Evolutionary conservation across 2,888 invertebrate genomes (phyloP).

Genomic region (Agriotes lineatus): DNA sequence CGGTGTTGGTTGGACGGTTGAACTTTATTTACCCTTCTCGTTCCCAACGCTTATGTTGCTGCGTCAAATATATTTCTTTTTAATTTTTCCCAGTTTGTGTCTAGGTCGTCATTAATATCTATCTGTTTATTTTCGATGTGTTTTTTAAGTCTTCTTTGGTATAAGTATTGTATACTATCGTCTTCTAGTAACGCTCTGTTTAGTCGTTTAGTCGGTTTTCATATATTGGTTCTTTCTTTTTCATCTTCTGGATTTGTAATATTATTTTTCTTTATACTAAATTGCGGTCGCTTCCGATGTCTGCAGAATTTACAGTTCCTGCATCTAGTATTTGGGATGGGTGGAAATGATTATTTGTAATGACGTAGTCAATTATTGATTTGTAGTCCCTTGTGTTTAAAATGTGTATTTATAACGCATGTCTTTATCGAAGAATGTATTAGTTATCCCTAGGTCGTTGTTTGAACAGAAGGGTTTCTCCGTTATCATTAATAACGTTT

Average conservation of each 20-base stretch:
- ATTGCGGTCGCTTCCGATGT: too few relatives aligned
- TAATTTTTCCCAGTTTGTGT: slow-evolving; percentile 1
- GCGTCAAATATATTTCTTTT: slow-evolving; percentile 2
- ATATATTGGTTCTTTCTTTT: neutral
- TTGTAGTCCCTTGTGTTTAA: neutral
- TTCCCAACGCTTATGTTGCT: too few relatives aligned
- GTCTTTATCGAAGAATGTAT: too few relatives aligned
- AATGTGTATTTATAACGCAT: neutral
- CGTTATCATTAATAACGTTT: too few relatives aligned
- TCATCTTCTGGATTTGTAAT: neutral
- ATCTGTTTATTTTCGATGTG: neutral
- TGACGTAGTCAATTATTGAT: too few relatives aligned
- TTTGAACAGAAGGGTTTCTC: too few relatives aligned
- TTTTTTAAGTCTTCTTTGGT: too few relatives aligned
- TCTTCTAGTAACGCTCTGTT: too few relatives aligned
- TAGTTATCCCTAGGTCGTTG: too few relatives aligned
- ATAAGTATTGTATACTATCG: too few relatives aligned
- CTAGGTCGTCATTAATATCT: neutral
- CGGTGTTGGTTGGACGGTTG: too few relatives aligned
- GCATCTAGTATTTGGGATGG: neutral
- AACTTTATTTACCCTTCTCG: neutral
- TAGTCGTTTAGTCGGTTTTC: neutral
- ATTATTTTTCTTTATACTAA: too few relatives aligned
- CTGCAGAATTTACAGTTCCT: neutral
- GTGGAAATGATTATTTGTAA: neutral